Conservation (phyloP, 2,888 invertebrate genomes). For the Leptinotarsa haldemani region DNA sequence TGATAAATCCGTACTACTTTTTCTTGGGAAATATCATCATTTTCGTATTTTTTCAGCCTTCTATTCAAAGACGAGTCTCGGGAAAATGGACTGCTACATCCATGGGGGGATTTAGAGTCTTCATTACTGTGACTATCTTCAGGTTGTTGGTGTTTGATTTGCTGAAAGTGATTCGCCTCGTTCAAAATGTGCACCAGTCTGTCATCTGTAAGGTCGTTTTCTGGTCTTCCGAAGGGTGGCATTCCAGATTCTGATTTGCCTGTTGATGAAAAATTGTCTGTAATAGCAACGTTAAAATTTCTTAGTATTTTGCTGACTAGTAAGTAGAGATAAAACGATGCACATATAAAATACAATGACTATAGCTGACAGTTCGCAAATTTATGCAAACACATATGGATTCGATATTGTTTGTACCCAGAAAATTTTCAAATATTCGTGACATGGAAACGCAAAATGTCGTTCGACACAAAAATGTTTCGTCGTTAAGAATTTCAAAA, state of each 20-base stretch:
- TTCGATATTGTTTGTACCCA: too few species aligned
- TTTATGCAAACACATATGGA: too few species aligned
- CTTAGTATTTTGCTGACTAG: slow-evolving; percentile 40
- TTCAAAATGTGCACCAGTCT: slow-evolving; percentile 92
- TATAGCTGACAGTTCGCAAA: not conserved
- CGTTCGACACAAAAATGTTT: too few species aligned
- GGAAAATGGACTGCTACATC: slow-evolving; percentile 85
- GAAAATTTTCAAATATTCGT: too few species aligned
- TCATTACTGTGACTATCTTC: slow-evolving; percentile 79
- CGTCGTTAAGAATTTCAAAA: too few species aligned
- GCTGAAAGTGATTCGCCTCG: slow-evolving; percentile 85
- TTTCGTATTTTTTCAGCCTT: slow-evolving; percentile 87
- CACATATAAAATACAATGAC: slow-evolving; percentile 4
- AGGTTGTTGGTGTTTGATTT: slow-evolving; percentile 72
- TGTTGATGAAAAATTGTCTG: slow-evolving; percentile 69
- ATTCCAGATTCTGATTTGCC: slow-evolving; percentile 88
- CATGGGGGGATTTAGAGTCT: slow-evolving; percentile 84
- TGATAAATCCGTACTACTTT: slow-evolving; percentile 95
- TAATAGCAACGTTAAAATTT: slow-evolving; percentile 54
- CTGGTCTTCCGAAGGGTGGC: slow-evolving; percentile 81
- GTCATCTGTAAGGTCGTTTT: slow-evolving; percentile 86
- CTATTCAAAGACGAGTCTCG: slow-evolving; percentile 79
- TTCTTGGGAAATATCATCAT: slow-evolving; percentile 96
- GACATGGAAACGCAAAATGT: too few species aligned
- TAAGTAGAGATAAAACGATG: slow-evolving; percentile 24